These are phyloP conservation scores for Drosophila atripex DNA, from an alignment of 2,888 invertebrate species.

Conservation along the genomic window DNA sequence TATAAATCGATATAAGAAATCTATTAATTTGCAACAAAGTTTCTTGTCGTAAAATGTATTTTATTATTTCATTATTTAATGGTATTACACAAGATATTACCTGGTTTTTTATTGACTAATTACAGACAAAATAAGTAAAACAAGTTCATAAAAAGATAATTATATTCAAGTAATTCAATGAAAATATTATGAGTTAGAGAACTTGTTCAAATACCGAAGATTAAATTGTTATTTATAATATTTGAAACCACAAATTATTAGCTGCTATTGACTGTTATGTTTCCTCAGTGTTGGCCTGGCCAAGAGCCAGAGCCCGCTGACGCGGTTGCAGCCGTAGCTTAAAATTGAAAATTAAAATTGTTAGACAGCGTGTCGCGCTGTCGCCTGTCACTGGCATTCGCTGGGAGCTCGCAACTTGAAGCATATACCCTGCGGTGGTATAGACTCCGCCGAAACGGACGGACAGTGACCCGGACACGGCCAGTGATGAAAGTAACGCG, in stretches of 20 bases:
- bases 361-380: conserved; percentile 77
- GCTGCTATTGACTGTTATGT: too few relatives aligned
- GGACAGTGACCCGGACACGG: conserved; percentile 37
- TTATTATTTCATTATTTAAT: too few relatives aligned
- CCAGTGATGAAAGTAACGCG: conserved; percentile 22
- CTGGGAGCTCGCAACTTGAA: conserved; percentile 47
- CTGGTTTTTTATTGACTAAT: too few relatives aligned
- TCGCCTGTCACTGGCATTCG: conserved; percentile 68
- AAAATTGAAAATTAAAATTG: conserved; percentile 78
- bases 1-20: background rate
- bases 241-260: too few relatives aligned
- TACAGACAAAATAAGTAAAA: too few relatives aligned
- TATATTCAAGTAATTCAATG: too few relatives aligned
- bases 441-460: conserved; percentile 31
- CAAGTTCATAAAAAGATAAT: too few relatives aligned
- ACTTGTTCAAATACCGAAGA: too few relatives aligned
- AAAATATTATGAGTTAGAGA: too few relatives aligned
- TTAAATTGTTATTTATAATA: too few relatives aligned
- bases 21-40: background rate
- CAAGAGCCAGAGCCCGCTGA: conserved; percentile 57
- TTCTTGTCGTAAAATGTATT: background rate
- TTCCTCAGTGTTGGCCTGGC: conserved; percentile 34
- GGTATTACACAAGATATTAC: too few relatives aligned
- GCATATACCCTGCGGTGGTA: conserved; percentile 53
- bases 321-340: conserved; percentile 52